Conservation (phyloP, 2,888 invertebrate genomes). For the Apodemia duryi region DNA sequence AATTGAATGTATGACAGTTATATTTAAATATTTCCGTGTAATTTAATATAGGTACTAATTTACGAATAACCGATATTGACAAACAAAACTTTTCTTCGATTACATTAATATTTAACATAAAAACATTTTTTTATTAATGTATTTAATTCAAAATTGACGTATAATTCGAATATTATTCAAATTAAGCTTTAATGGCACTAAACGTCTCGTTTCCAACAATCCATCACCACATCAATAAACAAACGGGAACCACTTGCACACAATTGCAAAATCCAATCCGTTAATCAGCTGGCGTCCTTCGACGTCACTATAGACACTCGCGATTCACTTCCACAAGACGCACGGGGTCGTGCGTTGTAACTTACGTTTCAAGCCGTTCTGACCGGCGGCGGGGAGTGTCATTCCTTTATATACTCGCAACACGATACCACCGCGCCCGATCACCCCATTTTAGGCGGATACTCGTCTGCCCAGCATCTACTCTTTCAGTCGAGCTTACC, state of each 20-base stretch:
- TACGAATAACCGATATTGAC: too few relatives aligned
- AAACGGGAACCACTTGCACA: constrained; percentile 53
- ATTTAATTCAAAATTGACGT: constrained; percentile 28
- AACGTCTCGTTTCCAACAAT: constrained; percentile 28
- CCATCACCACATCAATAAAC: constrained; percentile 41
- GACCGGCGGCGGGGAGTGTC: constrained; percentile 87
- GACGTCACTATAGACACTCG: constrained; percentile 56
- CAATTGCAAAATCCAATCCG: constrained; percentile 49
- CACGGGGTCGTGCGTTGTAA: constrained; percentile 68
- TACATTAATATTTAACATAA: too few relatives aligned
- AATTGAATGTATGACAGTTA: background rate
- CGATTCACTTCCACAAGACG: constrained; percentile 53
- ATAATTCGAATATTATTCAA: constrained; percentile 27
- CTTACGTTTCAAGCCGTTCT: constrained; percentile 99
- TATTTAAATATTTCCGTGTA: background rate
- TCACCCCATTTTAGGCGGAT: constrained; percentile 79
- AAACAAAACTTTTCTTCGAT: too few relatives aligned
- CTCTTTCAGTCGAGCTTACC: constrained; percentile 74
- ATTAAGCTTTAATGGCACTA: constrained; percentile 29
- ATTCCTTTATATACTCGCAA: constrained; percentile 90
- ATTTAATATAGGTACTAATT: too few relatives aligned
- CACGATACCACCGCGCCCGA: constrained; percentile 82
- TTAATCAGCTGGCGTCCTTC: constrained; percentile 54
- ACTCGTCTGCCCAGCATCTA: constrained; percentile 58
- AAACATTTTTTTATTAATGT: too few relatives aligned